Conservation (phyloP, 2,888 invertebrate species). For the Tromatobia lineatoria region DNA sequence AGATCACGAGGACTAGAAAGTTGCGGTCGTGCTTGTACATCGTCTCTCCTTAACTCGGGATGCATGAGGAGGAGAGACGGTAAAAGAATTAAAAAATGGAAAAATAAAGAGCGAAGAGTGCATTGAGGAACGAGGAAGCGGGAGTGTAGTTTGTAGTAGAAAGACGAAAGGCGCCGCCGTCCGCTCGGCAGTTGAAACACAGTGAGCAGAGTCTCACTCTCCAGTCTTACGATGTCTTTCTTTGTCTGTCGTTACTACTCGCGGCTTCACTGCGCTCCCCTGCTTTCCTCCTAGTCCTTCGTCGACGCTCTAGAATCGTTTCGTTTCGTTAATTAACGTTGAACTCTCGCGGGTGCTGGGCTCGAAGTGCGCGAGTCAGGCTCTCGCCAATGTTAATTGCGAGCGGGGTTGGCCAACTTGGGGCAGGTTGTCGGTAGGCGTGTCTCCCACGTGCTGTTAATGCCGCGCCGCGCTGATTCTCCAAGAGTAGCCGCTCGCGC, state of each 20-base stretch:
- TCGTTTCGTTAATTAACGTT: constrained; percentile 83
- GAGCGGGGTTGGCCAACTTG: constrained; percentile 66
- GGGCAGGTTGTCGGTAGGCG: constrained; percentile 75
- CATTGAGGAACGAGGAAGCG: constrained; percentile 67
- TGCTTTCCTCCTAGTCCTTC: constrained; percentile 33
- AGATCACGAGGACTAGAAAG: constrained; percentile 48
- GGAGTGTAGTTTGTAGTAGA: constrained; percentile 65
- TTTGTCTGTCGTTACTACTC: constrained; percentile 44
- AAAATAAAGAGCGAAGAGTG: constrained; percentile 39
- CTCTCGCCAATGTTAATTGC: constrained; percentile 80
- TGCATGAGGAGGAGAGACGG: constrained; percentile 33
- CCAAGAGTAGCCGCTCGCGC: constrained; percentile 49
- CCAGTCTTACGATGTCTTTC: constrained; percentile 51
- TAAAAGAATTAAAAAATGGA: constrained; percentile 32
- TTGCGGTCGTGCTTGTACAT: constrained; percentile 31
- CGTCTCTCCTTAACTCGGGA: constrained; percentile 28
- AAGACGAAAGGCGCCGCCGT: constrained; percentile 77
- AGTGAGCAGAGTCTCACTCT: constrained; percentile 33
- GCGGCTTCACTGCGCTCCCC: constrained; percentile 47
- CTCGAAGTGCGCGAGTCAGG: constrained; percentile 43
- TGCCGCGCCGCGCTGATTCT: constrained; percentile 64
- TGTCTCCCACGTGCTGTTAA: constrained; percentile 76
- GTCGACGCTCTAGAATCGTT: constrained; percentile 65
- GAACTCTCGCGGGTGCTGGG: constrained; percentile 71
- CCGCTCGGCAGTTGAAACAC: constrained; percentile 66